phyloP scores from a whole-genome alignment of 2,888 invertebrate genomes.

The Sturmia bella region DNA sequence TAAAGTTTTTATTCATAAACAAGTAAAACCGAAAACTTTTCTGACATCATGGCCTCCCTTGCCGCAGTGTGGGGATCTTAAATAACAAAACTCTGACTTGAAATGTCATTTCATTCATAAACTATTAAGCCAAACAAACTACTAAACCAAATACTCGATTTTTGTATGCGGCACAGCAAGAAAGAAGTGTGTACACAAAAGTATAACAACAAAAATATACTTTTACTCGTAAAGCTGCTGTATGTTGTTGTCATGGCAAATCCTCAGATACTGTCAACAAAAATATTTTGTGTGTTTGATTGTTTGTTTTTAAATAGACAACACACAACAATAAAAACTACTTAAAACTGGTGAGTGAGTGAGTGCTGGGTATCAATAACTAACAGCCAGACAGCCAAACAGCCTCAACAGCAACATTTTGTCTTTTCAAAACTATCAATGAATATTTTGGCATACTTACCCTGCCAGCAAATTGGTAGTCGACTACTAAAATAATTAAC shows the following conservation, averaged over 20 bases:
- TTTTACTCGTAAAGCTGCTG: constrained; percentile 7
- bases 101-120: constrained; percentile 46
- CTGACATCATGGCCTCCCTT: not conserved
- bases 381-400: not conserved
- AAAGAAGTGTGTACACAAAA: not conserved
- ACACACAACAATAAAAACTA: constrained; percentile 52
- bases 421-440: constrained; percentile 49
- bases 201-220: constrained; percentile 7
- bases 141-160: constrained; percentile 22
- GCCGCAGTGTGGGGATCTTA: not conserved
- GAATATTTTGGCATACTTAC: constrained; percentile 27
- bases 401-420: not conserved
- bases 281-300: constrained; percentile 5
- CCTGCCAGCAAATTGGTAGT: no score
- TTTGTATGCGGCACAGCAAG: not conserved
- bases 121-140: constrained; percentile 39
- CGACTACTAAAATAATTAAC: no score
- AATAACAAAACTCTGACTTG: not conserved
- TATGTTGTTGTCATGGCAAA: constrained; percentile 36
- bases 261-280: constrained; percentile 44
- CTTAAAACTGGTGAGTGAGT: constrained; percentile 20
- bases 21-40: not conserved
- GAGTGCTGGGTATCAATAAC: not conserved
- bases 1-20: constrained; percentile 23
- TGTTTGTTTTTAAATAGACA: no score